Evolutionary conservation across 2,113 vertebrate species (phyloP), one percentile per base, ranked within the genome.

Genomic region (Leptodactylus fuscus): DNA sequence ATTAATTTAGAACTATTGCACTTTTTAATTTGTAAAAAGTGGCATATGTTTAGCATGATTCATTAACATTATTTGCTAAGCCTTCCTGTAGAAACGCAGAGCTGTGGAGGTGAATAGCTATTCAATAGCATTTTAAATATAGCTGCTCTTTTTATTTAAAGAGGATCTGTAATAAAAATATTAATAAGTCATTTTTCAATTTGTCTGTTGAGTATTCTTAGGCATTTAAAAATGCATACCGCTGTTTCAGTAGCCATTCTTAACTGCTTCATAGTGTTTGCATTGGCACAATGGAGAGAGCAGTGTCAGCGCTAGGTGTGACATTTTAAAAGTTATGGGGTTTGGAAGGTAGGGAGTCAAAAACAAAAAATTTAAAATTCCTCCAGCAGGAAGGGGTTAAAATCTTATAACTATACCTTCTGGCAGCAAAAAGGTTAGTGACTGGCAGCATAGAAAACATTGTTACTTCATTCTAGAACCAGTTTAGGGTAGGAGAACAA

Each of bases 1-100:
- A 80, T 80, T 27, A 80, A 80, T 80, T 60, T 62, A 80, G 55
- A 80, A 80, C 77, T 80, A 41, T 80, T 80, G 53, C 76, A 79
- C 29, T 55, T 79, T 58, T 79, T 80, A 58, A 76, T 76, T 51
- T 76, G 48, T 32, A 51, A 76, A 49, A 62, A 44, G 53, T 80
- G 77, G 20, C 34, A 24, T 62, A 27, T 79, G 77, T 80, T 27
- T 62, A 38, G 36, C 38, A 62, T 60, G 77, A 80, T n/a, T 80
- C 22, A 80, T 62, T 60, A 38, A 27, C 24, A 80, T 60, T 60
- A 80, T 44, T 60, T 80, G 77, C 55, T 80, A 27, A 62, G 77
- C 20, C 13, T 60, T 80, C 7, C 76, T 79, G 24, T 15, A 60
- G 32, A 79, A 38, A 55, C 10, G 16, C 22, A 58, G 20, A 34